Conservation (phyloP, 2,888 invertebrate genomes). For the Folsomia candida region DNA sequence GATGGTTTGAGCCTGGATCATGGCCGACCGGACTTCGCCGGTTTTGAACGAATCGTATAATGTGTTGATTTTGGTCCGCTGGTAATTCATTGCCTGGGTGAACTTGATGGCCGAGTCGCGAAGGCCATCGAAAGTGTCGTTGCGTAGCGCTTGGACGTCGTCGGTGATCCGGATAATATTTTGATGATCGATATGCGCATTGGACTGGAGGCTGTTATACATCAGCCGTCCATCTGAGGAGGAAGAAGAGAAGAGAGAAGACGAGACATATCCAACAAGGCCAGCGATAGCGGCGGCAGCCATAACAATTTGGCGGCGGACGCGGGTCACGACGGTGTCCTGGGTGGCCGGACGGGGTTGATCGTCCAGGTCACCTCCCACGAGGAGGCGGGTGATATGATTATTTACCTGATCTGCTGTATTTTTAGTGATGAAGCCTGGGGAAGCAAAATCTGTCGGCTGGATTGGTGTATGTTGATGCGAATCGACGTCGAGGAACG, state of each 20-base stretch:
- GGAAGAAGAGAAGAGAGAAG: not conserved
- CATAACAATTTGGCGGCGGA: not conserved
- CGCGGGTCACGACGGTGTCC: too few species aligned
- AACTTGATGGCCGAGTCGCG: too few species aligned
- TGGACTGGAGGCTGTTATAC: not conserved
- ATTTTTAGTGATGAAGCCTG: not conserved
- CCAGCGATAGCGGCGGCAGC: not conserved
- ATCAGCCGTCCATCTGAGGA: not conserved
- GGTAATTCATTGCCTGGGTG: too few species aligned
- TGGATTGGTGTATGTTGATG: too few species aligned
- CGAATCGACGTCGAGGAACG: too few species aligned
- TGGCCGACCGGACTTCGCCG: too few species aligned
- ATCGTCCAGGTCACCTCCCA: not conserved
- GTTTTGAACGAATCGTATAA: too few species aligned
- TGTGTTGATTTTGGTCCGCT: too few species aligned
- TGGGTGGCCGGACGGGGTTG: too few species aligned
- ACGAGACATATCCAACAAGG: not conserved
- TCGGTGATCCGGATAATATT: not conserved
- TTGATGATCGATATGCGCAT: not conserved
- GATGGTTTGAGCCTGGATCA: too few species aligned
- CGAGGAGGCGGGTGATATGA: not conserved
- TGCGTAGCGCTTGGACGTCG: too few species aligned
- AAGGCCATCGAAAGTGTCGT: too few species aligned
- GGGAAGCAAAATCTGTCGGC: not conserved
- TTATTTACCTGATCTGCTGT: not conserved